Percentiles rank a stretch among this genome's conserved stretches.
Conservation (phyloP, 2,888 invertebrate genomes). For the Pomacea canaliculata region DNA sequence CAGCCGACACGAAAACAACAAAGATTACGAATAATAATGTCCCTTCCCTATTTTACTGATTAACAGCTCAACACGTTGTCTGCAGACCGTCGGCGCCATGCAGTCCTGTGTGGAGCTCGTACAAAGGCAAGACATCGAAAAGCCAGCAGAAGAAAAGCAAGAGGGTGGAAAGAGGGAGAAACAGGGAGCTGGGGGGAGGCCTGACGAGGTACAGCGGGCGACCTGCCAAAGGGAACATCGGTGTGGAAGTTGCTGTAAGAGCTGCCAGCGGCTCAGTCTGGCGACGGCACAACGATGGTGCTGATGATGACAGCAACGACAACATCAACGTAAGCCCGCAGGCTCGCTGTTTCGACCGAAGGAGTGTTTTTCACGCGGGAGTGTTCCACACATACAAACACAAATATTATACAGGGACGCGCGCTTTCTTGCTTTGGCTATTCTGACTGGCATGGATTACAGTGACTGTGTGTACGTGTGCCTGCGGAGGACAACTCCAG, state of each 20-base stretch:
- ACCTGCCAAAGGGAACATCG: neutral
- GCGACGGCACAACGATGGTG: neutral
- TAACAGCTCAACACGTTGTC: too few relatives aligned
- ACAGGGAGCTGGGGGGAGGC: neutral
- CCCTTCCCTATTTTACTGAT: too few relatives aligned
- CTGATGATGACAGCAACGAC: neutral
- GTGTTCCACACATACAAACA: too few relatives aligned
- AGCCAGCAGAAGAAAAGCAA: neutral
- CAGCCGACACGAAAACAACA: too few relatives aligned
- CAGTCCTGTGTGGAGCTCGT: too few relatives aligned
- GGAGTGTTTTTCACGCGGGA: too few relatives aligned
- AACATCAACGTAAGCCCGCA: neutral
- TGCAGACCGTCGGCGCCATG: too few relatives aligned
- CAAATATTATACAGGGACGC: too few relatives aligned
- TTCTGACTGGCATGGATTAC: neutral
- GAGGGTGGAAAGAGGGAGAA: neutral
- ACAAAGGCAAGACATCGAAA: neutral
- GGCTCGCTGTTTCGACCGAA: neutral
- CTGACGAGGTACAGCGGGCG: neutral
- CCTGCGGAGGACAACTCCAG: conserved; percentile 55
- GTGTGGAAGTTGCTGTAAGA: neutral
- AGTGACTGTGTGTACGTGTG: conserved; percentile 33
- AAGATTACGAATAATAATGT: too few relatives aligned
- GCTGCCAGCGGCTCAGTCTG: neutral
- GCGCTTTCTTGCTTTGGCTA: too few relatives aligned